These are phyloP conservation scores for Athene noctua DNA, from an alignment of 2,113 vertebrate genomes.

Conservation along the genomic window DNA sequence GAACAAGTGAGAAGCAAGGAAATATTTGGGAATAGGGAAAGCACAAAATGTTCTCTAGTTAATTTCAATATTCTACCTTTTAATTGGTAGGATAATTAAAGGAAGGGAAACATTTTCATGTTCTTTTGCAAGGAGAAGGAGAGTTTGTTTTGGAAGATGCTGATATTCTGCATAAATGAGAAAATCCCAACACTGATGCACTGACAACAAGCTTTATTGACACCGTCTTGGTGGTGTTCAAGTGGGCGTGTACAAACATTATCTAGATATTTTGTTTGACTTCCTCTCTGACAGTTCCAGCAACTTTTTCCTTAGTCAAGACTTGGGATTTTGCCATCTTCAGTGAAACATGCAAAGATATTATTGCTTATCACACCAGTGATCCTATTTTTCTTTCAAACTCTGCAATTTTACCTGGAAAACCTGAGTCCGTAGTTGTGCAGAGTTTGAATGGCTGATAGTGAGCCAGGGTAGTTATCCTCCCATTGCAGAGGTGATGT, in stretches of 20 bases:
- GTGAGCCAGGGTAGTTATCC: neutral
- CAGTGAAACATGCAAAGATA: neutral
- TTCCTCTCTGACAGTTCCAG: neutral
- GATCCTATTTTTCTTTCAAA: neutral
- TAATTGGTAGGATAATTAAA: neutral
- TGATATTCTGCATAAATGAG: conserved; percentile 9
- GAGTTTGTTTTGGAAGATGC: neutral
- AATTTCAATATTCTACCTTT: neutral
- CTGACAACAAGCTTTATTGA: neutral
- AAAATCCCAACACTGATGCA: neutral
- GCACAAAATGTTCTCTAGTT: neutral
- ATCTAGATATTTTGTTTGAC: neutral
- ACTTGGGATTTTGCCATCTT: neutral
- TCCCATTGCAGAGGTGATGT: neutral
- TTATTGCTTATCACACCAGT: neutral
- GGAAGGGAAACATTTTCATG: neutral
- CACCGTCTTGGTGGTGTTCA: neutral
- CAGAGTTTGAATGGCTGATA: neutral
- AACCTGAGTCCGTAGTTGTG: neutral
- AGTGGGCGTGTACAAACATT: neutral
- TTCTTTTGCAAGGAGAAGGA: neutral
- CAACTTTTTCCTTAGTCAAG: neutral
- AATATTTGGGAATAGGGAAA: neutral
- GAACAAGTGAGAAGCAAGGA: neutral
- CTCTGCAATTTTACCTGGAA: neutral